Base-by-base conservation (phyloP, 1,140 invertebrate genomes). In the Rhagoletis zephyria region DNA sequence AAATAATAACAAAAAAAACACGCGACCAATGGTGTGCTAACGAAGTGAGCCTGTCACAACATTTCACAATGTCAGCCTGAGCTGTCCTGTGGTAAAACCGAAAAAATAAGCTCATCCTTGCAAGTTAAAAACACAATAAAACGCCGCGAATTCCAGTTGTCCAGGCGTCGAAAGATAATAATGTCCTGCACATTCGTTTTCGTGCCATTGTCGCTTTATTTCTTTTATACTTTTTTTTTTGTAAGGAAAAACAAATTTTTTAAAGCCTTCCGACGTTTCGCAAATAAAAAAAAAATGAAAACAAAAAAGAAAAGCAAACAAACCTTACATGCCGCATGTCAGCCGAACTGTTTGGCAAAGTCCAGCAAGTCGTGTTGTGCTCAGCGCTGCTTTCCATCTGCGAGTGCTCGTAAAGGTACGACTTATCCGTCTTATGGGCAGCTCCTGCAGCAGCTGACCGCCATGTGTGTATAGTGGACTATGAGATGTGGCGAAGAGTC, bases 91-190 rank as follows among this genome's bases (percentile, higher is more conserved):
- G 59, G 59, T 60, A 60, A 56, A 5, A 56, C 5, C 51, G 10
- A 56, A 63, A 2, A 63, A 63, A 63, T 63, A 12, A 63, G 16
- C 61, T 63, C 61, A 5, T 63, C 61, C 61, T 63, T 63, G 1
- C 61, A 0, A 63, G 61, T 63, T 63, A 14, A 63, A 63, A 63
- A 63, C 61, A 63, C 61, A 63, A 63, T 63, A 63, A 63, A 63
- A 14, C 16, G 61, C n/a, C n/a, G 61, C 61, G n/a, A 63, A 63
- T 63, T 63, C 61, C 61, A 63, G 61, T 16, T 63, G 61, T 63
- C 61, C 61, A 63, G 61, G 61, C 61, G 61, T 63, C 61, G 61
- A 63, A 63, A 63, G 61, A 63, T 63, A 63, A 63, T n/a, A 63
- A 63, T 63, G 61, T 63, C 2, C 61, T 63, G 61, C 12, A 63